Percentiles rank a stretch among this genome's conserved stretches.
Conservation (phyloP, 2,113 vertebrate species). For the Acanthisitta chloris region DNA sequence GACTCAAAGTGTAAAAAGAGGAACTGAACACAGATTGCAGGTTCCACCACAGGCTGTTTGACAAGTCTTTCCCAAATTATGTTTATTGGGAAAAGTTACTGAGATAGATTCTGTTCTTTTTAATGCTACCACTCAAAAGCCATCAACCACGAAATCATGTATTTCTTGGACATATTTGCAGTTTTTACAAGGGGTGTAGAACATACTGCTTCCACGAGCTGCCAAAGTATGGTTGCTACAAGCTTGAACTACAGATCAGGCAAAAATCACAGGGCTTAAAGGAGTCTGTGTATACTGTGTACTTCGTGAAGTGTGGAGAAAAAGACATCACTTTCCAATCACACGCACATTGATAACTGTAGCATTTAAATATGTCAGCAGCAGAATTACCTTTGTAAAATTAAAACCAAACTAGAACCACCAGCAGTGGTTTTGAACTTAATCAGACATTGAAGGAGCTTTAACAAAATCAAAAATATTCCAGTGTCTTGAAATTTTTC, state of each 20-base stretch:
- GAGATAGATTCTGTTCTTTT: background rate
- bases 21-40: background rate
- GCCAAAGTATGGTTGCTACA: background rate
- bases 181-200: background rate
- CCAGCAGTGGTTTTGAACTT: background rate
- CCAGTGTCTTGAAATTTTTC: background rate
- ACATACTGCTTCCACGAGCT: background rate
- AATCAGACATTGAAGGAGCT: background rate
- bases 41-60: background rate
- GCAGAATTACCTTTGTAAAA: background rate
- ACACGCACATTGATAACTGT: background rate
- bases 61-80: background rate
- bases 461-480: background rate
- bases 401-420: background rate
- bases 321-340: background rate
- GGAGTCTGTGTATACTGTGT: background rate
- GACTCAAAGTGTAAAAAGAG: background rate
- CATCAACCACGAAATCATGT: background rate
- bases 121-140: background rate
- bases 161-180: background rate
- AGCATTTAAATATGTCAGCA: background rate
- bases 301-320: background rate
- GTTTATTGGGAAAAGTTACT: background rate
- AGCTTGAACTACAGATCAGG: background rate
- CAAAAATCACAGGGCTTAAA: background rate